Percentiles rank a stretch among this genome's conserved stretches.
Evolutionary conservation across 2,113 vertebrate species (phyloP).

Genomic region (Acanthisitta chloris): DNA sequence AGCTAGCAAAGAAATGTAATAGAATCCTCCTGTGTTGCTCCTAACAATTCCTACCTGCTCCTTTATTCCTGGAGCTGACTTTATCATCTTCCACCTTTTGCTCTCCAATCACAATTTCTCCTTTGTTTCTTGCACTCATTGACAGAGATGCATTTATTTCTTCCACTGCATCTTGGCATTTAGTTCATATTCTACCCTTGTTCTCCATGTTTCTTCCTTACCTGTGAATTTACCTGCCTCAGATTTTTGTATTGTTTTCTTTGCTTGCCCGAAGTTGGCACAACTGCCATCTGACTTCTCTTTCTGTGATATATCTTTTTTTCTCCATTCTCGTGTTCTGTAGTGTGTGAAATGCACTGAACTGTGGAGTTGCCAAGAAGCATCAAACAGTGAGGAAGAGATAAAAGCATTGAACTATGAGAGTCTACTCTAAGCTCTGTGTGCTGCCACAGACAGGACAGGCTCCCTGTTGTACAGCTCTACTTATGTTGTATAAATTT

Average conservation of each 20-base stretch:
- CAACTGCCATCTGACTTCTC: constrained; percentile 7
- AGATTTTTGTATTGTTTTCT: neutral
- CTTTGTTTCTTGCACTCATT: neutral
- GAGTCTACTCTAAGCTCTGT: neutral
- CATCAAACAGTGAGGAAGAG: neutral
- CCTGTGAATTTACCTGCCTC: neutral
- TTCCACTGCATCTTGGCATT: neutral
- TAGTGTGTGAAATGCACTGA: constrained; percentile 13
- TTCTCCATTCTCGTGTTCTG: neutral
- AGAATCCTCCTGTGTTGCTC: neutral
- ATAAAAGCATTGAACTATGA: neutral
- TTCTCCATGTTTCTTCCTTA: neutral
- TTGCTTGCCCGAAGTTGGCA: neutral
- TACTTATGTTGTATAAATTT: neutral
- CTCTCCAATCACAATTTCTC: neutral
- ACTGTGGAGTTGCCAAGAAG: constrained; percentile 27
- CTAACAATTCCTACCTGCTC: neutral
- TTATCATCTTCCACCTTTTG: neutral
- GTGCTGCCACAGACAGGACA: neutral
- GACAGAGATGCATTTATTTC: neutral
- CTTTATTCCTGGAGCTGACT: neutral
- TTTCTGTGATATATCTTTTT: neutral
- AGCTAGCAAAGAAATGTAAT: neutral
- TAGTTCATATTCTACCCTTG: neutral
- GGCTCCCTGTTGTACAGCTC: neutral